phyloP scores from a whole-genome alignment of 2,888 invertebrate species.

The Drosophila peninsularis region DNA sequence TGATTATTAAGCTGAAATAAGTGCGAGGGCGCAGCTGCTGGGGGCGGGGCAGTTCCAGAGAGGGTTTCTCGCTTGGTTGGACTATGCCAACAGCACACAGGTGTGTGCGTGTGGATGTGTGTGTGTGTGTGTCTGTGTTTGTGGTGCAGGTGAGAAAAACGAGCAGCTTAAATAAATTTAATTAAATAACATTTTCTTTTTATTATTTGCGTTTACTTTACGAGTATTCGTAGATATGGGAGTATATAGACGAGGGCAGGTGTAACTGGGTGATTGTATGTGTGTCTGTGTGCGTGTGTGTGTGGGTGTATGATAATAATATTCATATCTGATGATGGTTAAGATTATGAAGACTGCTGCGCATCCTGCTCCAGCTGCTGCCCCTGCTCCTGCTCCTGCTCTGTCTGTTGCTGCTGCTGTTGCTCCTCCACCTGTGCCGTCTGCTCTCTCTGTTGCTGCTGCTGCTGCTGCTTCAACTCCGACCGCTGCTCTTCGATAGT shows the following conservation, averaged over 20 bases:
- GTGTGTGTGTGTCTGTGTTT: not conserved
- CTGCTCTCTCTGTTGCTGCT: constrained; percentile 22
- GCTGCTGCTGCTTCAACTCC: constrained; percentile 36
- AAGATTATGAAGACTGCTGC: constrained; percentile 45
- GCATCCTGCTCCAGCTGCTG: not conserved
- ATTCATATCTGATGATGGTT: constrained; percentile 58
- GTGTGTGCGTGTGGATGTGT: constrained; percentile 8
- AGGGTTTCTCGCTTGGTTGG: constrained; percentile 7
- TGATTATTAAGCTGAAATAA: constrained; percentile 79
- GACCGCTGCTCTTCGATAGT: constrained; percentile 54
- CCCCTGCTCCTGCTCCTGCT: not conserved
- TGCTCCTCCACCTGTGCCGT: constrained; percentile 15
- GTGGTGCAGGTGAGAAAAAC: constrained; percentile 52
- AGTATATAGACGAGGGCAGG: not conserved
- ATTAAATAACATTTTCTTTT: constrained; percentile 80
- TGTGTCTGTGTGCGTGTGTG: constrained; percentile 14
- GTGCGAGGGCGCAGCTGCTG: constrained; percentile 35
- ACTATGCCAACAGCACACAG: constrained; percentile 11
- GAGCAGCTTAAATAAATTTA: constrained; percentile 78
- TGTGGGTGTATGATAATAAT: constrained; percentile 40
- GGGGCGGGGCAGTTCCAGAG: not conserved
- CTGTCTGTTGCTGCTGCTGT: not conserved
- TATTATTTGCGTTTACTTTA: constrained; percentile 74
- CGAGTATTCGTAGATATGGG: constrained; percentile 50
- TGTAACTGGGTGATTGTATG: not conserved